A percentile compares a stretch with the other conserved stretches of the same genome.
Conservation (phyloP, 2,888 invertebrate genomes). For the Drosophila demipolita region DNA sequence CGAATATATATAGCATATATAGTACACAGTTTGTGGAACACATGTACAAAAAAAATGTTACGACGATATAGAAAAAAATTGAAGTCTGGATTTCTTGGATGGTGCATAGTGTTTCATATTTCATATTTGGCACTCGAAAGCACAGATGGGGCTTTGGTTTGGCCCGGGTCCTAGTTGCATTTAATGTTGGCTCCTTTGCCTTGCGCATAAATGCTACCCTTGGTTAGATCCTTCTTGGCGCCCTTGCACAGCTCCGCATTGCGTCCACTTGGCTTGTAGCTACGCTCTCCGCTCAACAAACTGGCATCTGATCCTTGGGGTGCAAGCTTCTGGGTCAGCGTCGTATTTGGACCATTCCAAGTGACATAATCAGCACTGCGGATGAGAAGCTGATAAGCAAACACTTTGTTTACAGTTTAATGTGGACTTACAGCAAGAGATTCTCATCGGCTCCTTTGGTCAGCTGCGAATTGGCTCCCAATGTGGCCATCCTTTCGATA, state of each 20-base stretch:
- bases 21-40: conserved; percentile 29
- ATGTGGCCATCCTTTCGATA: conserved; percentile 84
- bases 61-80: conserved; percentile 49
- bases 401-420: not conserved
- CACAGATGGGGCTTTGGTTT: conserved; percentile 9
- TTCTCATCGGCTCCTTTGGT: conserved; percentile 92
- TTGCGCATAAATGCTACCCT: conserved; percentile 92
- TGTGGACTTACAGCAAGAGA: conserved; percentile 89
- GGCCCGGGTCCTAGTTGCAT: conserved; percentile 79
- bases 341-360: conserved; percentile 93
- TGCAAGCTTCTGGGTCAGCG: conserved; percentile 85
- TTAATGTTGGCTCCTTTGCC: conserved; percentile 82
- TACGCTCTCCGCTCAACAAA: conserved; percentile 83
- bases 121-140: conserved; percentile 61
- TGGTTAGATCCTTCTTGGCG: conserved; percentile 89
- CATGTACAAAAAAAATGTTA: conserved; percentile 49
- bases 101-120: conserved; percentile 22
- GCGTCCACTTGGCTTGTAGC: conserved; percentile 88
- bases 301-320: conserved; percentile 87
- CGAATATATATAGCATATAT: conserved; percentile 1
- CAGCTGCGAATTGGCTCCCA: conserved; percentile 90
- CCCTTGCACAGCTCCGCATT: conserved; percentile 90
- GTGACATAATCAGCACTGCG: conserved; percentile 92
- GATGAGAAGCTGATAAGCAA: fast-evolving
- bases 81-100: conserved; percentile 54